Evolutionary conservation across 2,888 invertebrate species (phyloP).

Genomic region (Craniophora ligustri): DNA sequence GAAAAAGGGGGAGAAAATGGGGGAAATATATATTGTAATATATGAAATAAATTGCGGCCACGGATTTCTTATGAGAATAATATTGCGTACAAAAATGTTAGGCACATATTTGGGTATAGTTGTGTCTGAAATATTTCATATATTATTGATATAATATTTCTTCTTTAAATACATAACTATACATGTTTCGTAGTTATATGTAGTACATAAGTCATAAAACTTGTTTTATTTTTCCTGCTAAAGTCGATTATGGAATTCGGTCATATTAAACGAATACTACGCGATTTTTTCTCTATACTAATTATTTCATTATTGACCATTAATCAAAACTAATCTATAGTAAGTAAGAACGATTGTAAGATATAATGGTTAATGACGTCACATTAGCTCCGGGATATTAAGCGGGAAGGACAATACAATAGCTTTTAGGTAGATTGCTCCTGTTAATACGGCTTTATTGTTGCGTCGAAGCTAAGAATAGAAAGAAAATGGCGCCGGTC

Average conservation of each 20-base stretch:
- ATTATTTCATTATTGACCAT: too few relatives aligned
- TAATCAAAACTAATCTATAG: slow-evolving; percentile 8
- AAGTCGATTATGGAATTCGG: too few relatives aligned
- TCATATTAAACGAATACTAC: too few relatives aligned
- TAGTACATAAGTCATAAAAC: too few relatives aligned
- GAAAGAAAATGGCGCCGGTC: slow-evolving; percentile 19
- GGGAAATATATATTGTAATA: slow-evolving; percentile 15
- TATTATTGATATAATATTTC: too few relatives aligned
- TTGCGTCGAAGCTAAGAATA: slow-evolving; percentile 39
- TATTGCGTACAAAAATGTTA: slow-evolving; percentile 3
- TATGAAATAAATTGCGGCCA: slow-evolving; percentile 6
- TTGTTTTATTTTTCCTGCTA: too few relatives aligned
- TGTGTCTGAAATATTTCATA: too few relatives aligned
- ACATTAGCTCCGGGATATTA: slow-evolving; percentile 29
- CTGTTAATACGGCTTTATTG: slow-evolving; percentile 41
- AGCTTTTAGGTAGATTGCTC: slow-evolving; percentile 50
- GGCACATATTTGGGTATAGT: too few relatives aligned
- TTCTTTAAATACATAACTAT: too few relatives aligned
- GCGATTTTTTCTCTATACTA: too few relatives aligned
- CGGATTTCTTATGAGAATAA: neutral
- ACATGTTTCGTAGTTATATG: too few relatives aligned
- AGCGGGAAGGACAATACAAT: slow-evolving; percentile 37
- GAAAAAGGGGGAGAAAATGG: slow-evolving; percentile 16
- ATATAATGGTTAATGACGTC: slow-evolving; percentile 38
- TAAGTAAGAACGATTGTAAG: slow-evolving; percentile 1